Evolutionary conservation across 2,797 vertebrate species (phyloP).

Genomic region (Tapera naevia): DNA sequence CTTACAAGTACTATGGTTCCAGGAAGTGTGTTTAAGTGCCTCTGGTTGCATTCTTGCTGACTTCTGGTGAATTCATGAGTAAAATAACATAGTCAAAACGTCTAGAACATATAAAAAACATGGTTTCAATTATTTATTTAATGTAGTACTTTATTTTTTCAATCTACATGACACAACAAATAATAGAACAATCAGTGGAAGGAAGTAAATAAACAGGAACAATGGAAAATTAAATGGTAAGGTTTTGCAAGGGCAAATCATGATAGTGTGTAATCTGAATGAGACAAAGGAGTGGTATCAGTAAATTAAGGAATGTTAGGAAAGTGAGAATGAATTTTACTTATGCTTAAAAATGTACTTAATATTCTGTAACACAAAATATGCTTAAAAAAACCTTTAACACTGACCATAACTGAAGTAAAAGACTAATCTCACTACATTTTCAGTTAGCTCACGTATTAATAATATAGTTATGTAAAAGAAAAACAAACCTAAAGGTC

Average conservation of each 20-base stretch:
- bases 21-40: not conserved
- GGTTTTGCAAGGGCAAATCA: not conserved
- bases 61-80: not conserved
- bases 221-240: not conserved
- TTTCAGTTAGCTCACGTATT: not conserved
- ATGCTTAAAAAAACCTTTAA: not conserved
- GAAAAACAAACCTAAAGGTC: not conserved
- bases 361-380: not conserved
- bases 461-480: not conserved
- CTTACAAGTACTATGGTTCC: not conserved
- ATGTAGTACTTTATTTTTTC: not conserved
- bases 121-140: not conserved
- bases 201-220: not conserved
- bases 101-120: not conserved
- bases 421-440: not conserved
- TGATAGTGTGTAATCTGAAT: not conserved
- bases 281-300: not conserved
- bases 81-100: not conserved
- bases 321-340: not conserved
- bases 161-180: not conserved
- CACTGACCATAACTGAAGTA: not conserved
- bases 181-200: not conserved
- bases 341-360: not conserved
- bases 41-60: not conserved
- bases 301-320: not conserved